Conservation (phyloP, 2,797 vertebrate species). For the Enteromius anoplus region DNA sequence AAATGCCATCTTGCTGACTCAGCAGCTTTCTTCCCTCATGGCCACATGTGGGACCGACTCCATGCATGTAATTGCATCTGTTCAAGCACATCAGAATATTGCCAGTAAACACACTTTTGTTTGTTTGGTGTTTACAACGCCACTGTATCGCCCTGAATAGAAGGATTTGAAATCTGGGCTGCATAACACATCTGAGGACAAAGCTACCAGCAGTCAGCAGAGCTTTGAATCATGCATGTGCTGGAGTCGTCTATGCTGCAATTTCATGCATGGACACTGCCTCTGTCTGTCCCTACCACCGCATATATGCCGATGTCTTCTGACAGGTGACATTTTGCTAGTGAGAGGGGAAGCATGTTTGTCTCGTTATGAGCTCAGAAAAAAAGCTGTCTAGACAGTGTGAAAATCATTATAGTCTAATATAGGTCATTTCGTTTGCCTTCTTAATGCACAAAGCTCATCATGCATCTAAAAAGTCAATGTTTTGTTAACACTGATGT, state of each 20-base stretch:
- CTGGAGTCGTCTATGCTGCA: background rate
- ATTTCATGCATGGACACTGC: constrained; percentile 16
- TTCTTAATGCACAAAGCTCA: background rate
- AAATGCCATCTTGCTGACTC: constrained; percentile 41
- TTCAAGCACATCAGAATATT: constrained; percentile 33
- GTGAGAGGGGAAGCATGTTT: constrained; percentile 12
- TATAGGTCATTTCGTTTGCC: background rate
- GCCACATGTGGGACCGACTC: constrained; percentile 20
- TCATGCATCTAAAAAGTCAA: background rate
- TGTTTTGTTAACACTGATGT: constrained; percentile 15
- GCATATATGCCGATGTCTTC: background rate
- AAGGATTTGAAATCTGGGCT: constrained; percentile 26
- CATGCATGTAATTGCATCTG: constrained; percentile 49
- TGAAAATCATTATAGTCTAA: background rate
- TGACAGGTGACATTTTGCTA: constrained; percentile 33
- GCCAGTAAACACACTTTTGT: constrained; percentile 24
- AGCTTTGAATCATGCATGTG: constrained; percentile 6
- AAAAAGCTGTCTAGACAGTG: background rate
- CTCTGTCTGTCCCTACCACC: background rate
- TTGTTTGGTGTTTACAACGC: constrained; percentile 24
- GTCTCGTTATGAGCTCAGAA: constrained; percentile 25
- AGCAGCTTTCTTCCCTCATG: constrained; percentile 18
- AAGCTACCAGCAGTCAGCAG: constrained; percentile 4
- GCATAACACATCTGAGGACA: constrained; percentile 29
- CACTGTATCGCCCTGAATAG: constrained; percentile 31